A percentile compares a stretch with the other conserved stretches of the same genome.
These are phyloP conservation scores for Timema podura DNA, from an alignment of 2,888 invertebrate genomes.

Conservation along the genomic window DNA sequence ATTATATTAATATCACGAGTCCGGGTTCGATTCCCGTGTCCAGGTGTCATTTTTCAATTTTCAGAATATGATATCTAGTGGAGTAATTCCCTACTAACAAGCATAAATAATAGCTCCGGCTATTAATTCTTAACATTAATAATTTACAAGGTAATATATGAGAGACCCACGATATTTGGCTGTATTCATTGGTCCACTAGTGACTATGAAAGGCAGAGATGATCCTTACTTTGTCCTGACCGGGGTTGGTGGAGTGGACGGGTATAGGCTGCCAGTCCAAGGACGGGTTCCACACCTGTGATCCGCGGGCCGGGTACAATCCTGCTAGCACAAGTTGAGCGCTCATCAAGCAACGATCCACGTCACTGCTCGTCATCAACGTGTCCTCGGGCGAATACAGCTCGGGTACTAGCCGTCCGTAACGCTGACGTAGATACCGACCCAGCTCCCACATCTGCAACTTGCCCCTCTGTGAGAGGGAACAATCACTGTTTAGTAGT, in stretches of 20 bases:
- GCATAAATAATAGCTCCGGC: too few relatives aligned
- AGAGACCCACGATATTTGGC: too few relatives aligned
- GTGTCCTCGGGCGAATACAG: slow-evolving; percentile 60
- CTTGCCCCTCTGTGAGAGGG: slow-evolving; percentile 63
- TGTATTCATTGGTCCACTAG: too few relatives aligned
- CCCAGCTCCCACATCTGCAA: slow-evolving; percentile 71
- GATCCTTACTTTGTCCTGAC: background rate
- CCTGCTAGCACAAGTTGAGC: slow-evolving; percentile 77
- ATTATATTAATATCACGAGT: too few relatives aligned
- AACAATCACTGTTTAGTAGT: too few relatives aligned
- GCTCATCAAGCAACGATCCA: slow-evolving; percentile 82
- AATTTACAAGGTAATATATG: too few relatives aligned
- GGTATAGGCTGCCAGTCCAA: slow-evolving; percentile 82
- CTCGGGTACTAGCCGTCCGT: slow-evolving; percentile 59
- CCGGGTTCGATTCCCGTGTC: too few relatives aligned
- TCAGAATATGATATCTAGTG: too few relatives aligned
- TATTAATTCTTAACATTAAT: too few relatives aligned
- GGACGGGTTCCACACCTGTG: slow-evolving; percentile 61
- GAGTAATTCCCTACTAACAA: too few relatives aligned
- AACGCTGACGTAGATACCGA: slow-evolving; percentile 63
- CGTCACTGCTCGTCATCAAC: slow-evolving; percentile 67
- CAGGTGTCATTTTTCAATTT: too few relatives aligned
- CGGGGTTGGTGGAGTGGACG: slow-evolving; percentile 59
- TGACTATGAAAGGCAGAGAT: too few relatives aligned
- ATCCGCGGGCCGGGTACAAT: slow-evolving; percentile 60